phyloP scores from a whole-genome alignment of 2,113 vertebrate genomes.

The Pipa parva region DNA sequence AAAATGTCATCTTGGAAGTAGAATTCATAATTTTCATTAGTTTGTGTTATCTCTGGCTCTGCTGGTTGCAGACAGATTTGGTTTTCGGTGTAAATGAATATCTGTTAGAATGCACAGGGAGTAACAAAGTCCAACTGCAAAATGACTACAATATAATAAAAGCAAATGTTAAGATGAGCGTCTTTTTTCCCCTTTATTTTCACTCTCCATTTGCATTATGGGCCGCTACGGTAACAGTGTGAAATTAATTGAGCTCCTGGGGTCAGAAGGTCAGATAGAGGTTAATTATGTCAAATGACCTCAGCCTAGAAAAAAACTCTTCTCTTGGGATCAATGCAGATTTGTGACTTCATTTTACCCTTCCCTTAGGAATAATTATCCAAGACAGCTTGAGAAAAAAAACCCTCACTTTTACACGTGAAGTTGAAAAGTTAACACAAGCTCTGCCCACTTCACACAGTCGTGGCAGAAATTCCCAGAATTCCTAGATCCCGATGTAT shows the following conservation, averaged over 20 bases:
- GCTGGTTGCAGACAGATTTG: too few species aligned
- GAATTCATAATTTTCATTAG: too few species aligned
- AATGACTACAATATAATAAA: too few species aligned
- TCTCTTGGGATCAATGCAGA: neutral
- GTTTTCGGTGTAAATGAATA: too few species aligned
- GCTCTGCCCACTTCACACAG: neutral
- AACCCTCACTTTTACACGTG: neutral
- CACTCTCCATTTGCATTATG: neutral
- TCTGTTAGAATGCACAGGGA: too few species aligned
- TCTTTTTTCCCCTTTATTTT: neutral
- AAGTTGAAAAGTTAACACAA: neutral
- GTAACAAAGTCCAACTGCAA: too few species aligned
- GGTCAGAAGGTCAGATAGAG: neutral
- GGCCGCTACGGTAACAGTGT: neutral
- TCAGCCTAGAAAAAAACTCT: neutral
- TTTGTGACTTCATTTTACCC: neutral
- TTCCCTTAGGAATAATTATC: slow-evolving; percentile 1
- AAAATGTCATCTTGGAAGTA: too few species aligned
- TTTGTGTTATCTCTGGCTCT: too few species aligned
- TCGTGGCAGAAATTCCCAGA: neutral
- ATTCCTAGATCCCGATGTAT: neutral
- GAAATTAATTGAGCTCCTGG: slow-evolving; percentile 7
- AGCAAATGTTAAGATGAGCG: too few species aligned
- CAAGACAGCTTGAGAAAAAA: neutral
- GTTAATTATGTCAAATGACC: slow-evolving; percentile 16